These are phyloP conservation scores for Drosophila mulleri DNA, from an alignment of 2,888 invertebrate genomes.

Conservation along the genomic window DNA sequence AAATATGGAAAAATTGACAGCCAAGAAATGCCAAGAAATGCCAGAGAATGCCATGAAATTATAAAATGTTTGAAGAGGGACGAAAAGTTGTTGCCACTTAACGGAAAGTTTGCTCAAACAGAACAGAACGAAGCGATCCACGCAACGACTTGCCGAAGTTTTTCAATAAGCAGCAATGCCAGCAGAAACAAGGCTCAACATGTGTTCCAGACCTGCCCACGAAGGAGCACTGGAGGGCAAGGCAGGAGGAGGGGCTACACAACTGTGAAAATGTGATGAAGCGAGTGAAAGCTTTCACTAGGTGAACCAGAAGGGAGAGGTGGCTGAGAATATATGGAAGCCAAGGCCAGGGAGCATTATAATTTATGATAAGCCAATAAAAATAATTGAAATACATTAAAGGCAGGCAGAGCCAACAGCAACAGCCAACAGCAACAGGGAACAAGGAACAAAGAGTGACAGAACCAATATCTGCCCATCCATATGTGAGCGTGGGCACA, in stretches of 20 bases:
- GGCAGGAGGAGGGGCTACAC: conserved; percentile 9
- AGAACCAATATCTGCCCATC: conserved; percentile 35
- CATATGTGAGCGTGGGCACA: conserved; percentile 25
- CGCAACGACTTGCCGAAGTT: conserved; percentile 43
- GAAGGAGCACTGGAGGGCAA: not conserved
- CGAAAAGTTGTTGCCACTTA: conserved; percentile 45
- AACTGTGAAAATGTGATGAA: conserved; percentile 41
- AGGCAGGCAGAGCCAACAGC: conserved; percentile 41
- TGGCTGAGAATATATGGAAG: conserved; percentile 48
- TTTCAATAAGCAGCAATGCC: conserved; percentile 54
- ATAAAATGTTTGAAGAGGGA: conserved; percentile 29
- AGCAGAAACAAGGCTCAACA: conserved; percentile 53
- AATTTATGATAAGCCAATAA: conserved; percentile 73
- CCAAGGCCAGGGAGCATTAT: conserved; percentile 64
- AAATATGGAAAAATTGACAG: conserved; percentile 30
- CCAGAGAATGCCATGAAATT: conserved; percentile 44
- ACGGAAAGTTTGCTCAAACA: conserved; percentile 43
- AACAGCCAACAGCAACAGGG: conserved; percentile 18
- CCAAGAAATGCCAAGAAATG: conserved; percentile 17
- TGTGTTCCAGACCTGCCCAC: conserved; percentile 36
- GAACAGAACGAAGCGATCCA: conserved; percentile 22
- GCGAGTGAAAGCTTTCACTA: conserved; percentile 15
- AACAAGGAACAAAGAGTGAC: conserved; percentile 25
- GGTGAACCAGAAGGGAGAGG: not conserved
- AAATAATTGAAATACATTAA: conserved; percentile 76